Percentiles rank a stretch among this genome's conserved stretches.
Conservation (phyloP, 2,113 vertebrate genomes). For the Platysteira castanea region DNA sequence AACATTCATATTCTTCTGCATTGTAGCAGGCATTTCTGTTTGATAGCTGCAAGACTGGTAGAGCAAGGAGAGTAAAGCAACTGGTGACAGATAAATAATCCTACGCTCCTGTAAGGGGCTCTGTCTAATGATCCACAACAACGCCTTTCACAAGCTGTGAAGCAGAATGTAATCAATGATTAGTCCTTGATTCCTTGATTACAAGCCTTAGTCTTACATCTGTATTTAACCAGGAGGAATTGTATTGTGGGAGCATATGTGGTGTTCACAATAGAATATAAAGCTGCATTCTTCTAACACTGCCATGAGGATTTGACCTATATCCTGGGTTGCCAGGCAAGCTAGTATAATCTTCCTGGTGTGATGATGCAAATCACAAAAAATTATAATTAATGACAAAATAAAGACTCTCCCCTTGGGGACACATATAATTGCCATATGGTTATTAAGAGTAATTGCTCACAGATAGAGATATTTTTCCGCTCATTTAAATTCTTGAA, state of each 20-base stretch:
- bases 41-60: neutral
- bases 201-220: conserved; percentile 42
- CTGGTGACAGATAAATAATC: conserved; percentile 57
- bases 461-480: conserved; percentile 22
- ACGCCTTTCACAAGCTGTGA: conserved; percentile 53
- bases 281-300: conserved; percentile 6
- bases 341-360: neutral
- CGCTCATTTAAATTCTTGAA: neutral
- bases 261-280: neutral
- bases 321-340: conserved; percentile 35
- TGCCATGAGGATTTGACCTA: conserved; percentile 36
- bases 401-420: conserved; percentile 36
- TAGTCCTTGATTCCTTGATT: conserved; percentile 65
- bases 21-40: neutral
- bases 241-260: neutral
- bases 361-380: conserved; percentile 43
- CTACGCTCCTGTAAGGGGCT: conserved; percentile 26
- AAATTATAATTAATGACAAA: conserved; percentile 60
- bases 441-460: conserved; percentile 53
- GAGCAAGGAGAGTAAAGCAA: conserved; percentile 24
- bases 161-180: conserved; percentile 49
- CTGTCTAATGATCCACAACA: conserved; percentile 60
- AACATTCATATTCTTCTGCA: neutral
- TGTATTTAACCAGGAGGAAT: conserved; percentile 37
- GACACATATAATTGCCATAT: conserved; percentile 39